Percentiles rank a stretch among this genome's conserved stretches.
phyloP scores from a whole-genome alignment of 92 coral and sea anemone genomes.

The Epizoanthus scotinus region DNA sequence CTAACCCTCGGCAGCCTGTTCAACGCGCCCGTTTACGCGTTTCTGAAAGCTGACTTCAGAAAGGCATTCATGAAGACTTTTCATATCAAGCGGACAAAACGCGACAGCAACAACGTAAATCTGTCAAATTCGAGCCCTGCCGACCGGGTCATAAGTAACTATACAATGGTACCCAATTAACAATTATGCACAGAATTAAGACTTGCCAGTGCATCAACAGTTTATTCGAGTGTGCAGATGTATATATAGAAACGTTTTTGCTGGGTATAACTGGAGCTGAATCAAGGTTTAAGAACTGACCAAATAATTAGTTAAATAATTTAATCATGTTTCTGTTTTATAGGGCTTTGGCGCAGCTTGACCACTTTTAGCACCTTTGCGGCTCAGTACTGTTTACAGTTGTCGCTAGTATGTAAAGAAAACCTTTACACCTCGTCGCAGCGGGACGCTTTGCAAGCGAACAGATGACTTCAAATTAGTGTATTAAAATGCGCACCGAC shows the following conservation, averaged over 20 bases:
- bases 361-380: background rate
- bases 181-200: background rate
- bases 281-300: background rate
- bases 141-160: slow-evolving; percentile 8
- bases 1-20: slow-evolving; percentile 66
- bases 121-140: background rate
- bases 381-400: background rate
- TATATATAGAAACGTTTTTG: background rate
- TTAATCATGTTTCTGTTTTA: background rate
- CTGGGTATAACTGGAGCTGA: background rate
- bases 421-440: background rate
- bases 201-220: too few species aligned
- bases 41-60: slow-evolving; percentile 78
- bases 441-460: background rate
- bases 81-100: slow-evolving; percentile 20
- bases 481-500: slow-evolving; percentile 7
- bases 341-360: background rate
- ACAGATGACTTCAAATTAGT: background rate
- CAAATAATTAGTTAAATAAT: background rate
- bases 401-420: background rate
- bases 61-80: slow-evolving; percentile 48
- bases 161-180: slow-evolving; percentile 4
- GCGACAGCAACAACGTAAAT: background rate
- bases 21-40: slow-evolving; percentile 80
- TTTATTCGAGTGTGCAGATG: too few species aligned